These are phyloP conservation scores for Eubasilissa regina DNA, from an alignment of 1,140 invertebrate species.

Conservation along the genomic window DNA sequence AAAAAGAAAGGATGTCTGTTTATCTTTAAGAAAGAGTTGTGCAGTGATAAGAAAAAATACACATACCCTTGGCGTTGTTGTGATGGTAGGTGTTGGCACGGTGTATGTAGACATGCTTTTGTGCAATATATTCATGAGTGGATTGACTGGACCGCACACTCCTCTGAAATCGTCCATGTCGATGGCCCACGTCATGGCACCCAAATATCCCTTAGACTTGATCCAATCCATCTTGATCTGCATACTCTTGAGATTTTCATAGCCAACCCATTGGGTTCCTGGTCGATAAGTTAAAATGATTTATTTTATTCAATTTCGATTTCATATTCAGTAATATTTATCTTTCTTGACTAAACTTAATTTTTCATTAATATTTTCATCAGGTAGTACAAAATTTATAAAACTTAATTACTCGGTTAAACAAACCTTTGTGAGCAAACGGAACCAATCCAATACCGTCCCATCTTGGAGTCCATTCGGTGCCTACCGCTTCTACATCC, in stretches of 20 bases:
- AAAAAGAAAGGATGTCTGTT: no score
- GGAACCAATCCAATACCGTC: conserved; percentile 87
- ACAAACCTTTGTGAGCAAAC: conserved; percentile 84
- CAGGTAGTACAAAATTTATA: no score
- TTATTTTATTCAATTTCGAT: no score
- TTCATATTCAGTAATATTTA: no score
- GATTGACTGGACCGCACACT: conserved; percentile 82
- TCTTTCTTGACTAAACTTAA: no score
- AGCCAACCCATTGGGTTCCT: conserved; percentile 92
- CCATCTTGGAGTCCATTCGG: conserved; percentile 87
- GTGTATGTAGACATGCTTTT: conserved; percentile 82
- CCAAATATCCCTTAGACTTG: conserved; percentile 85
- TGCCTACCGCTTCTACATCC: conserved; percentile 77
- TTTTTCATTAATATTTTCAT: no score
- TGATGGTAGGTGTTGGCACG: conserved; percentile 80
- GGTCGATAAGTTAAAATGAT: neutral
- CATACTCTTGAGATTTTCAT: conserved; percentile 86
- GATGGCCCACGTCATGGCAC: conserved; percentile 92
- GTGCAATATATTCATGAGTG: conserved; percentile 81
- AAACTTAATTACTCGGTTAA: neutral
- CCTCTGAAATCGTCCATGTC: conserved; percentile 91
- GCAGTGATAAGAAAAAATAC: neutral
- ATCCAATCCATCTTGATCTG: conserved; percentile 92
- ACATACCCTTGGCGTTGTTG: conserved; percentile 78
- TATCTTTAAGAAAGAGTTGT: no score